Evolutionary conservation across 2,113 vertebrate species (phyloP).

Genomic region (Vicugna pacos): DNA sequence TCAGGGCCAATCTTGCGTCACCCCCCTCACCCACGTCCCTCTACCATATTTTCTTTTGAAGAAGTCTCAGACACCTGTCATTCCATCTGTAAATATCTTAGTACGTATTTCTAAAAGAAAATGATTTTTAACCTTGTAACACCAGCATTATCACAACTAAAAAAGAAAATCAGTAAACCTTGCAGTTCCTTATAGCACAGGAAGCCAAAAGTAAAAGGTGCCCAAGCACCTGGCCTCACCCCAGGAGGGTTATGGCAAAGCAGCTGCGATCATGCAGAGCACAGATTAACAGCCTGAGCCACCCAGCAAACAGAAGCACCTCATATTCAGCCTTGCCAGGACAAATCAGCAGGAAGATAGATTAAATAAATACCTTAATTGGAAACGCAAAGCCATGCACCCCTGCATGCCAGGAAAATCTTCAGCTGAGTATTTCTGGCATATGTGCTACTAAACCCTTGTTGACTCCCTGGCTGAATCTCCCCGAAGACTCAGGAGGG

Average conservation of each 20-base stretch:
- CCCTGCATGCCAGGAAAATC: neutral
- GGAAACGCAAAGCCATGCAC: neutral
- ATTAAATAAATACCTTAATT: neutral
- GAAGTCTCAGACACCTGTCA: neutral
- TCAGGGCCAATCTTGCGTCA: neutral
- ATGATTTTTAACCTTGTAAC: neutral
- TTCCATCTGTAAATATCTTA: constrained; percentile 16
- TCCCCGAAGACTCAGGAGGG: neutral
- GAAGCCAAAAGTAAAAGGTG: neutral
- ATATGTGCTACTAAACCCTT: neutral
- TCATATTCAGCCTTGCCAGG: neutral
- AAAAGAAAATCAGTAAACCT: neutral
- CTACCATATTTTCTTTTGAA: neutral
- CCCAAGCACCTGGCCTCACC: neutral
- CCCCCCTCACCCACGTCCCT: neutral
- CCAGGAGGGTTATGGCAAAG: neutral
- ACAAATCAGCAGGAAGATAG: neutral
- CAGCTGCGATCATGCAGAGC: neutral
- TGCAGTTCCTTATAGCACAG: neutral
- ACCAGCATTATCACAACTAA: neutral
- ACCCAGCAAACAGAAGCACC: neutral
- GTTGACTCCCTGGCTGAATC: neutral
- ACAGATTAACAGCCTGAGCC: neutral
- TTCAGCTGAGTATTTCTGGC: neutral
- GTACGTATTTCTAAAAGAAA: constrained; percentile 4